Conservation (phyloP, 2,113 vertebrate genomes). For the Antechinus stuartii region DNA sequence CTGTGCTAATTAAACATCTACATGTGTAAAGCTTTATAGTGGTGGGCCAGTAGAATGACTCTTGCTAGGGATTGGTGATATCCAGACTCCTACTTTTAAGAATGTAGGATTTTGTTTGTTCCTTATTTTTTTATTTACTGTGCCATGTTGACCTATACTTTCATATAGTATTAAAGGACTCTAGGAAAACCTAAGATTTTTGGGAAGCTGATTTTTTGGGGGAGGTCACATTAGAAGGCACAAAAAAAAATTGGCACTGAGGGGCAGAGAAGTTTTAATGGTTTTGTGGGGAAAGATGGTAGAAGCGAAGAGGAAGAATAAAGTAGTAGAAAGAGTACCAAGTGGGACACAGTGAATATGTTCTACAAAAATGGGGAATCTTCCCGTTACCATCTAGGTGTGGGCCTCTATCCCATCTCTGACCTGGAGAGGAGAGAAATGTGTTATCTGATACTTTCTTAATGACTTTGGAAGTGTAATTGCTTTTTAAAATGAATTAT, state of each 20-base stretch:
- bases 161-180: neutral
- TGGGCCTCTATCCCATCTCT: neutral
- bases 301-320: neutral
- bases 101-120: neutral
- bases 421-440: neutral
- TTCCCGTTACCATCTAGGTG: neutral
- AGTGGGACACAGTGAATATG: neutral
- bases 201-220: neutral
- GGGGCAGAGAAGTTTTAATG: neutral
- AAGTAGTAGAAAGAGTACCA: neutral
- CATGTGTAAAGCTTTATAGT: neutral
- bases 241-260: neutral
- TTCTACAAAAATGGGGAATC: neutral
- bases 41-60: neutral
- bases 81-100: neutral
- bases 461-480: too few species aligned
- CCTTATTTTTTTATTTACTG: neutral
- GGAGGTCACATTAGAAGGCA: neutral
- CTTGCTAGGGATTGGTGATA: neutral
- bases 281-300: neutral
- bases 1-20: neutral
- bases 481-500: neutral
- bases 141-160: neutral
- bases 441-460: neutral
- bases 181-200: neutral